phyloP scores from a whole-genome alignment of 2,113 vertebrate species.

The Ancistrus triradiatus region DNA sequence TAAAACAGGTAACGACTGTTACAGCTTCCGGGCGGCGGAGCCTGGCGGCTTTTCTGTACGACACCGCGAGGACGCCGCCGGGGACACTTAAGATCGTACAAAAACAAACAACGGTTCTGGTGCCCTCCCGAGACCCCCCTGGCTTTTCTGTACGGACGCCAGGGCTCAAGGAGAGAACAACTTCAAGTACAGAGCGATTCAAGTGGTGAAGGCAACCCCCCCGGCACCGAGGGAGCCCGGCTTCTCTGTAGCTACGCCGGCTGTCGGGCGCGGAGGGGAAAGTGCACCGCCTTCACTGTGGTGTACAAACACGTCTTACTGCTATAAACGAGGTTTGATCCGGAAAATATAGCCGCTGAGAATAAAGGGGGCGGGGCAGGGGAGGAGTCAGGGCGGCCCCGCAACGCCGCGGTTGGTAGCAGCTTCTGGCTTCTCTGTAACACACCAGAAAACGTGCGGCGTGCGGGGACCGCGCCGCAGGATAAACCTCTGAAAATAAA shows the following conservation, averaged over 20 bases:
- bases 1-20: slow-evolving; percentile 23
- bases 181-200: slow-evolving; percentile 56
- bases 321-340: slow-evolving; percentile 50
- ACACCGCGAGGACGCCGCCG: slow-evolving; percentile 60
- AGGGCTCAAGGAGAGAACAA: slow-evolving; percentile 7
- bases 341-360: slow-evolving; percentile 23
- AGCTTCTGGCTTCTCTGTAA: slow-evolving; percentile 78
- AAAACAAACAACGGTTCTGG: slow-evolving; percentile 23
- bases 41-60: slow-evolving; percentile 71
- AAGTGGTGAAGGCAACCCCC: slow-evolving; percentile 39
- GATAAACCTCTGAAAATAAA: slow-evolving; percentile 21
- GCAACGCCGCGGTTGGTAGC: slow-evolving; percentile 51
- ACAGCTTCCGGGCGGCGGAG: slow-evolving; percentile 54
- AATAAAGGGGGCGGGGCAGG: neutral
- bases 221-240: slow-evolving; percentile 55
- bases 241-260: slow-evolving; percentile 83
- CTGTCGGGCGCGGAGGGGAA: slow-evolving; percentile 52
- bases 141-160: slow-evolving; percentile 35
- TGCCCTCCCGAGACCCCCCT: slow-evolving; percentile 21
- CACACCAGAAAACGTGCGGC: slow-evolving; percentile 69
- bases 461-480: slow-evolving; percentile 48
- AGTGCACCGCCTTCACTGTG: slow-evolving; percentile 52
- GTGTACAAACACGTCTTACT: slow-evolving; percentile 63
- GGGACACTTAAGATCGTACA: neutral
- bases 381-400: neutral